Conservation (phyloP, 2,113 vertebrate species). For the Ammodramus savannarum region DNA sequence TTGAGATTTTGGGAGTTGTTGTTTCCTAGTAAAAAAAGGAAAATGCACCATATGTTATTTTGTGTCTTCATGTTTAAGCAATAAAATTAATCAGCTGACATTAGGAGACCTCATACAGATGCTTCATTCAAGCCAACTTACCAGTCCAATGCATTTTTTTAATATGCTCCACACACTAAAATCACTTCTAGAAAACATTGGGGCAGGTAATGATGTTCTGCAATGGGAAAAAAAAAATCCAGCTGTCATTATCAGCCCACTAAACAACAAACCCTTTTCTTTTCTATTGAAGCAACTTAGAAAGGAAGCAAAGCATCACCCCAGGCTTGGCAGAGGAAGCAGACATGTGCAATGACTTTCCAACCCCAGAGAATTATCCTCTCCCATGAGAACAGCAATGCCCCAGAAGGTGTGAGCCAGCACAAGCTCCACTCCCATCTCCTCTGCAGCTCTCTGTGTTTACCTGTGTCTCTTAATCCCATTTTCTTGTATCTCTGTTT, state of each 20-base stretch:
- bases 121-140: conserved; percentile 63
- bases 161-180: conserved; percentile 95
- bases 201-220: conserved; percentile 87
- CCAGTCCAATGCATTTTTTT: conserved; percentile 96
- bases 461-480: conserved; percentile 93
- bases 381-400: not conserved
- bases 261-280: not conserved
- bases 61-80: not conserved
- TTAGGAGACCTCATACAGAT: not conserved
- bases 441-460: not conserved
- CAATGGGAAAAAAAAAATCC: not conserved
- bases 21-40: not conserved
- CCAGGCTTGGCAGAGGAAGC: not conserved
- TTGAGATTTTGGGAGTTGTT: not conserved
- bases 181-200: conserved; percentile 91
- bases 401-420: not conserved
- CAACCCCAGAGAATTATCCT: not conserved
- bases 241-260: not conserved
- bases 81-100: not conserved
- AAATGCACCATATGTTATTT: not conserved
- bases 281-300: not conserved
- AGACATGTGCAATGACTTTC: not conserved
- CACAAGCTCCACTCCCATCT: not conserved
- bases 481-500: conserved; percentile 83
- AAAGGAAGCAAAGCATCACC: not conserved